These are phyloP conservation scores for Poecilia picta DNA, from an alignment of 2,797 vertebrate species.

Conservation along the genomic window DNA sequence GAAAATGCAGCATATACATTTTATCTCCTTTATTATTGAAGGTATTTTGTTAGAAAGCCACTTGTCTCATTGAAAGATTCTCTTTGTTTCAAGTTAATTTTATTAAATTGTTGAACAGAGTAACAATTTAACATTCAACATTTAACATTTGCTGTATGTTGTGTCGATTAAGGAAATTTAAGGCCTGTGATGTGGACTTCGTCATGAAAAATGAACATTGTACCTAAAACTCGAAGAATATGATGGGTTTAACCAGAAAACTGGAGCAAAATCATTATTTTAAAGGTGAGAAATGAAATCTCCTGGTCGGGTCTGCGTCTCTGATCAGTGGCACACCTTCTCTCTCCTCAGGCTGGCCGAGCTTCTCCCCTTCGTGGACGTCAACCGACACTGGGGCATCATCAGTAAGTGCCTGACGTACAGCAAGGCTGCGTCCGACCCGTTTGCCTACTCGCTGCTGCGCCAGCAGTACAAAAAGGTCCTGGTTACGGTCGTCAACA, in stretches of 20 bases:
- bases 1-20: too few species aligned
- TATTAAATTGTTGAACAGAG: too few species aligned
- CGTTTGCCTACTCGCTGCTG: constrained; percentile 87
- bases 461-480: constrained; percentile 88
- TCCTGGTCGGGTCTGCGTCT: neutral
- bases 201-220: neutral
- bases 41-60: too few species aligned
- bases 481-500: constrained; percentile 82
- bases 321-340: neutral
- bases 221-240: neutral
- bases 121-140: too few species aligned
- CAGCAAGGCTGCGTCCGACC: constrained; percentile 88
- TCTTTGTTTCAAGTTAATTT: too few species aligned
- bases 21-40: too few species aligned
- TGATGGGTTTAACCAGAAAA: neutral
- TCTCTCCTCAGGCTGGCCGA: constrained; percentile 83
- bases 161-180: neutral
- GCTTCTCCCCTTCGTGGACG: constrained; percentile 84
- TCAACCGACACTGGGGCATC: constrained; percentile 89
- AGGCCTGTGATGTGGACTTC: neutral
- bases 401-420: constrained; percentile 90
- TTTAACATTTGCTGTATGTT: neutral
- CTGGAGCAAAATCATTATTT: neutral
- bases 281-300: neutral
- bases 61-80: too few species aligned